Percentiles rank a stretch among this genome's conserved stretches.
phyloP scores from a whole-genome alignment of 2,888 invertebrate genomes.

The Pristionchus fissidentatus region DNA sequence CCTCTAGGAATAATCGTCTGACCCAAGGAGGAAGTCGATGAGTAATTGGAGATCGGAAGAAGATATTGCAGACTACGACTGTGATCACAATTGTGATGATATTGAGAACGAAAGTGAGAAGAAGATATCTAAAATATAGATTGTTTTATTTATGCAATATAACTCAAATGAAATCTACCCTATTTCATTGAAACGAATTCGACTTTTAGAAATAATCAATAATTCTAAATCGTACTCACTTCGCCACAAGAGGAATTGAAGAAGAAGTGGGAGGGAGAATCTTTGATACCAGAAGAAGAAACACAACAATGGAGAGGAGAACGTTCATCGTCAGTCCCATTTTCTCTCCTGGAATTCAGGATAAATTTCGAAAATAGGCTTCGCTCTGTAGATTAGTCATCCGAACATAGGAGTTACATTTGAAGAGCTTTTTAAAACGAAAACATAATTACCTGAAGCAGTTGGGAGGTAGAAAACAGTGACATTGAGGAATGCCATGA shows the following conservation, averaged over 20 bases:
- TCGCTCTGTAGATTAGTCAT: too few relatives aligned
- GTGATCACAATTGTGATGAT: constrained; percentile 99
- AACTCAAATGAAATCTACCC: not conserved
- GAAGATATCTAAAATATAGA: constrained; percentile 88
- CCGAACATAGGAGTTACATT: too few relatives aligned
- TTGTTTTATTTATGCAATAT: not conserved
- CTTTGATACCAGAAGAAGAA: constrained; percentile 96
- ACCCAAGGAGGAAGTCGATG: constrained; percentile 98
- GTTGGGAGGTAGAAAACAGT: constrained; percentile 98
- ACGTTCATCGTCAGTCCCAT: constrained; percentile 87
- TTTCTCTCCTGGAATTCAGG: constrained; percentile 77
- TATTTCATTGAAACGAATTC: too few relatives aligned
- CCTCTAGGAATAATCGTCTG: constrained; percentile 91
- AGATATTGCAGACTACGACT: constrained; percentile 99
- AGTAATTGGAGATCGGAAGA: constrained; percentile 95
- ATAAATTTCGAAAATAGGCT: not conserved
- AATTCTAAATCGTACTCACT: constrained; percentile 75
- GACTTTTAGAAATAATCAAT: not conserved
- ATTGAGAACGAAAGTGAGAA: constrained; percentile 99
- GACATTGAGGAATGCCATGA: constrained; percentile 98
- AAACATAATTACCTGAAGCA: constrained; percentile 87
- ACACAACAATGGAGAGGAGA: constrained; percentile 98
- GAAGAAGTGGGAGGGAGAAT: constrained; percentile 98
- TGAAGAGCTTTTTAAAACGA: too few relatives aligned
- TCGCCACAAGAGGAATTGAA: constrained; percentile 87